Evolutionary conservation across 2,797 vertebrate genomes (phyloP), one percentile per base, ranked within the genome.

Genomic region (Coluber constrictor): DNA sequence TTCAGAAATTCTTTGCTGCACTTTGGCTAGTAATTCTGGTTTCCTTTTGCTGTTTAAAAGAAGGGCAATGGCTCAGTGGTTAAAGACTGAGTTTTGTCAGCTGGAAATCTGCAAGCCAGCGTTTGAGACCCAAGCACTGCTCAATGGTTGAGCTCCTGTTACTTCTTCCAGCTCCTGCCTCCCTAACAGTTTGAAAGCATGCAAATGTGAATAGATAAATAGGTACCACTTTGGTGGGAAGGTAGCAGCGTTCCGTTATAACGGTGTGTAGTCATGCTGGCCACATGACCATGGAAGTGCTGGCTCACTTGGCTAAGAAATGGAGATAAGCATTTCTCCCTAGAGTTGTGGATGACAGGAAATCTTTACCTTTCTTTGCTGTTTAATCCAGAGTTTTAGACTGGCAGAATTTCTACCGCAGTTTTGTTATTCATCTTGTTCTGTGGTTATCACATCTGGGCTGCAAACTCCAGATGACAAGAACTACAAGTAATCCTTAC

Each of bases 1-100:
- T 90, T 95, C 94, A 79, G 92, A 91, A 95, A 93, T 92, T 43
- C 79, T 92, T 93, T 90, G 37, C 93, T 93, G 56, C 61, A 94
- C 94, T 93, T 91, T 66, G 95, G 4, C 94, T 96, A 94, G 94
- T 93, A 91, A 93, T 94, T 56, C 93, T 37, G 60, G 88, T 88
- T 54, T 87, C 87, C 11, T 13, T 55, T 93, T 93, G 95, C 87
- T 93, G n/a, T 61, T 91, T 88, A 88, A 94, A 74, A 7, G 32
- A 74, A 16, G n/a, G 9, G 70, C 70, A 20, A 37, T 74, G 32
- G 13, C 16, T 74, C 70, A 37, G 16, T 74, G 70, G 16, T 37
- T 37, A 37, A 74, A 74, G 7, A 37, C 0, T 9, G 16, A 74
- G 32, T 18, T 74, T n/a, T 37, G 32, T 37, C 70, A 74, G n/a